Base-by-base conservation (phyloP, 2,888 invertebrate species). In the Aspidiotus destructor region DNA sequence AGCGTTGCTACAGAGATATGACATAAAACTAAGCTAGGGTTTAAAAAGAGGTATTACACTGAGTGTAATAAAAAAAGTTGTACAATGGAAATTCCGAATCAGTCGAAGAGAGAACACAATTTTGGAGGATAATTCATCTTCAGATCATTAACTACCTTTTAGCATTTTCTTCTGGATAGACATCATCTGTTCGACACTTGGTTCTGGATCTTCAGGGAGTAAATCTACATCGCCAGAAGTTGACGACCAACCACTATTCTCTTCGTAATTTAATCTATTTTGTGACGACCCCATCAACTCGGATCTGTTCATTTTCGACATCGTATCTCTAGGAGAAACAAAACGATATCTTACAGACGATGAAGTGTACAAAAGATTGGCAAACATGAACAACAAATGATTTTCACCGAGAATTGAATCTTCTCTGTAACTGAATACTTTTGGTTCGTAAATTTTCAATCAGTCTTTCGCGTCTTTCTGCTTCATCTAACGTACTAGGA, bases 381-480 rank as follows among this genome's bases (percentile, higher is more conserved):
- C 17, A n/a, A 15, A 57, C 15, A 57, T 57, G 10, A 57, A 7
- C 57, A 10, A 5, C 28, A 16, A 15, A 6, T 57, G 2, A 11
- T 16, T 57, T 57, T 61, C 40, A 62, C 68, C 68, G 53, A 41
- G 61, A 54, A 42, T 61, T 62, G 17, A 68, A 68, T 57, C 81
- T 75, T 72, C 79, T 79, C 72, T 82, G 80, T 73, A 86, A 77
- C 72, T 84, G 82, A 9, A 82, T 76, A 58, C 81, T 78, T 74
- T 82, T 83, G 8, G 85, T 84, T 73, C 81, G 80, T 6, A 87
- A 76, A 44, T 80, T 77, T 74, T 87, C 86, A 16, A 85, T 78
- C 73, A 84, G 81, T 52, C 84, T 79, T 42, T 79, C 80, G 60
- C 86, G 79, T 69, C 84, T 79, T 75, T 85, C 85, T 40, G 81